phyloP scores from a whole-genome alignment of 2,113 vertebrate genomes.

The Numida meleagris region DNA sequence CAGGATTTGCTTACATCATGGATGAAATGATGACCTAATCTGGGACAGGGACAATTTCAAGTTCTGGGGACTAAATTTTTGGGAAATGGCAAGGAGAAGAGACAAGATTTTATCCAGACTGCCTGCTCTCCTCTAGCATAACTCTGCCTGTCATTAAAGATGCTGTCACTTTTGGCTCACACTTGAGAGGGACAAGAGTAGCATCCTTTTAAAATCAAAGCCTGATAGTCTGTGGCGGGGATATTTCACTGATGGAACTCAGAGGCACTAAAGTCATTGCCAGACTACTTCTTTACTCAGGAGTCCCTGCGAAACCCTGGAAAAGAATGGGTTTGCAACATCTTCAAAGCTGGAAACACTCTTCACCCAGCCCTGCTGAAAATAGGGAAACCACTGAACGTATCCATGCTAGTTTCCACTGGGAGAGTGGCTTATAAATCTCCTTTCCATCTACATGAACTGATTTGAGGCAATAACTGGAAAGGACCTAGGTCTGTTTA shows the following conservation, averaged over 20 bases:
- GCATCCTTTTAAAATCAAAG: background rate
- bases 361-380: background rate
- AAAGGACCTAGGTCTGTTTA: background rate
- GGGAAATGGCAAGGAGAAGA: accelerated
- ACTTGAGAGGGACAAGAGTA: background rate
- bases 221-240: background rate
- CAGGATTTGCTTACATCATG: accelerated
- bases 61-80: background rate
- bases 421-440: background rate
- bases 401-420: background rate
- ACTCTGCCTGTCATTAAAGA: background rate
- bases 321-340: background rate
- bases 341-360: background rate
- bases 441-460: background rate
- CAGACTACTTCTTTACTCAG: background rate
- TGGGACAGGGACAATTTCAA: background rate
- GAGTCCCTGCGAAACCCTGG: background rate
- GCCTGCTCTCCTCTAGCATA: background rate
- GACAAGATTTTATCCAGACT: background rate
- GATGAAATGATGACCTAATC: background rate
- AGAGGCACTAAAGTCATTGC: background rate
- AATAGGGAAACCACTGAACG: background rate
- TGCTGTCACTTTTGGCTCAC: background rate
- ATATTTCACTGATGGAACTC: background rate
- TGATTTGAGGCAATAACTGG: background rate